Evolutionary conservation across 2,113 vertebrate species (phyloP), one percentile per base, ranked within the genome.

Genomic region (Pterophyllum scalare): DNA sequence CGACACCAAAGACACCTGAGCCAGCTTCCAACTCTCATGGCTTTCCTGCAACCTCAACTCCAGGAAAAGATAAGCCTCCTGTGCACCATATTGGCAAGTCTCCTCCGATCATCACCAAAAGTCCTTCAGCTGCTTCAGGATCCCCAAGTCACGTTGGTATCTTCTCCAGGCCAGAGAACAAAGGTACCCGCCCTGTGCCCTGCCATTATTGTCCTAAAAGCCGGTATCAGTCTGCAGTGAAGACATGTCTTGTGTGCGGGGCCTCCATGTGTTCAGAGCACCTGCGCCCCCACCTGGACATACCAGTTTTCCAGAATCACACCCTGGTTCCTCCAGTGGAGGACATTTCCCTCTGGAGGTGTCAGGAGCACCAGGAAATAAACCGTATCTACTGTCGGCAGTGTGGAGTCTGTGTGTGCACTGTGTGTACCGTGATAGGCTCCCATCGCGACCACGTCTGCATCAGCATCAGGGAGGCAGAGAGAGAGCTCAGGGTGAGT

Each of bases 201-300:
- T 97, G 96, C 88, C 93, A 95, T 80, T 96, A 96, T 61, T 97
- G 96, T 87, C 92, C 92, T 20, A 87, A 91, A 75, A 40, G 56
- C 1, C 67, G 74, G 0, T 87, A n/a, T 75, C 91, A 92, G 80
- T 26, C 70, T 0, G 96, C 96, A 1, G 93, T 96, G 24, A 97
- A 95, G 88, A 96, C 96, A 56, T 97, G 96, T 56, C 93, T 96
- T 72, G 93, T 95, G 77, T 97, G 96, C 2, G 96, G 96, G 9
- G 96, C 95, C 9, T 97, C 96, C 59, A 96, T 97, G 95, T 97
- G 96, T 59, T 6, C 80, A 0, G 91, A 95, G 26, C 96, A 97
- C 64, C 94, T 97, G 38, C 92, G 88, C 9, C 90, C 92, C 3
- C 96, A 97, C 83, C 88, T 96, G 90, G 96, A 96, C 3, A 94